Evolutionary conservation across 2,113 vertebrate species (phyloP), one percentile per base, ranked within the genome.

Genomic region (Gallinago media): DNA sequence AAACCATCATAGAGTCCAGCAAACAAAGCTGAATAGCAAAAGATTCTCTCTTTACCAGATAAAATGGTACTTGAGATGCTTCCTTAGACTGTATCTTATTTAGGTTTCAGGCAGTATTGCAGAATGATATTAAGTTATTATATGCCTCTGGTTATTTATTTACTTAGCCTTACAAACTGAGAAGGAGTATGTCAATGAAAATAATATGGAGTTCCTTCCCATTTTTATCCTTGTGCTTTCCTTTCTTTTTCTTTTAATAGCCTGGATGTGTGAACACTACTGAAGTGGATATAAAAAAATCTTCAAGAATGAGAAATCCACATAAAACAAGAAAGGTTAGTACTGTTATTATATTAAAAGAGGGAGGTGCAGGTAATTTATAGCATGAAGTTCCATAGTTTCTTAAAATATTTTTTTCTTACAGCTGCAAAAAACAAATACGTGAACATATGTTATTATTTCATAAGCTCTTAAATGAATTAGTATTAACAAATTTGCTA

Each of bases 241-340:
- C 68, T 59, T 67, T 85, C 80, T 89, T 74, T 94, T 72, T 47
- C 54, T 92, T 93, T 93, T 94, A 91, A 93, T 85, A 99, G 99
- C 99, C 99, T 93, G 99, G 99, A 86, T 99, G 99, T 97, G 99
- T 99, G 96, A 99, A 99, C 95, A 99, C 99, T 50, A 99, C 99
- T 54, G 99, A 99, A 98, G 99, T 99, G 88, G 99, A 99, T 98
- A 99, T 99, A 95, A 99, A 99, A 98, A 99, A 99, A 93, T 99
- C 99, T 52, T 99, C 99, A 94, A 98, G 99, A 98, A 99, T 99
- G 99, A 99, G 98, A 98, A 99, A 99, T 91, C 99, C 99, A 46
- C 99, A 99, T 97, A 99, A 99, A 99, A 99, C 99, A 72, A 98
- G 99, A 97, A 99, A 99, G 98, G 99, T 99, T 97, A 94, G 62